Conservation (phyloP, 2,113 vertebrate species). For the Narcine bancroftii region DNA sequence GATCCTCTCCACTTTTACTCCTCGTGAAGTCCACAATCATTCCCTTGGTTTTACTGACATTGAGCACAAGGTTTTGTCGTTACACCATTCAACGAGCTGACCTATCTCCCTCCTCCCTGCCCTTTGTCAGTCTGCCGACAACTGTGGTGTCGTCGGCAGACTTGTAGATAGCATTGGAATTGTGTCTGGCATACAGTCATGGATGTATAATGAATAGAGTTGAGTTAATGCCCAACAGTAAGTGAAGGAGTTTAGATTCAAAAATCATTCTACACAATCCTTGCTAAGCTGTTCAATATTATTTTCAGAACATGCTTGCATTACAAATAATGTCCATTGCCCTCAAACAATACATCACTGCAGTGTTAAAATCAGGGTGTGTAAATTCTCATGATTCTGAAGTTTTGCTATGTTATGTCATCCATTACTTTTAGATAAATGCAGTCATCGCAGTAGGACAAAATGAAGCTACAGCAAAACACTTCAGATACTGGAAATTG, state of each 20-base stretch:
- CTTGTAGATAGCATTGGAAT: too few relatives aligned
- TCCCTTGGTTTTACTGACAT: too few relatives aligned
- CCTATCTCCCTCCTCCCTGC: too few relatives aligned
- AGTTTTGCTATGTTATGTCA: not conserved
- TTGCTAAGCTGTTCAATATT: not conserved
- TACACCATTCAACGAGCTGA: too few relatives aligned
- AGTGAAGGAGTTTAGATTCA: not conserved
- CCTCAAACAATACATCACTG: not conserved
- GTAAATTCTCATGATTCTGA: conserved; percentile 5
- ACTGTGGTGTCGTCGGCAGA: too few relatives aligned
- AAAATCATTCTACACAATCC: not conserved
- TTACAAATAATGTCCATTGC: not conserved
- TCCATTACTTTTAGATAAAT: not conserved
- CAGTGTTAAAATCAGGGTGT: not conserved
- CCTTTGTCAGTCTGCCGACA: too few relatives aligned
- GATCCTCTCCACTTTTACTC: too few relatives aligned
- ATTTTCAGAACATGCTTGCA: not conserved
- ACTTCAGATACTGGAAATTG: too few relatives aligned
- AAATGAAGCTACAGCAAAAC: not conserved
- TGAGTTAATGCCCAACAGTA: not conserved
- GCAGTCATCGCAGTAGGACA: not conserved
- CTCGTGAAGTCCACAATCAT: too few relatives aligned
- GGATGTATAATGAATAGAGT: too few relatives aligned
- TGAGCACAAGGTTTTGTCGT: too few relatives aligned
- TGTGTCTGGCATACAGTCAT: too few relatives aligned